Base-by-base conservation (phyloP, 1,140 invertebrate genomes). In the Panagrolaimus sp. region DNA sequence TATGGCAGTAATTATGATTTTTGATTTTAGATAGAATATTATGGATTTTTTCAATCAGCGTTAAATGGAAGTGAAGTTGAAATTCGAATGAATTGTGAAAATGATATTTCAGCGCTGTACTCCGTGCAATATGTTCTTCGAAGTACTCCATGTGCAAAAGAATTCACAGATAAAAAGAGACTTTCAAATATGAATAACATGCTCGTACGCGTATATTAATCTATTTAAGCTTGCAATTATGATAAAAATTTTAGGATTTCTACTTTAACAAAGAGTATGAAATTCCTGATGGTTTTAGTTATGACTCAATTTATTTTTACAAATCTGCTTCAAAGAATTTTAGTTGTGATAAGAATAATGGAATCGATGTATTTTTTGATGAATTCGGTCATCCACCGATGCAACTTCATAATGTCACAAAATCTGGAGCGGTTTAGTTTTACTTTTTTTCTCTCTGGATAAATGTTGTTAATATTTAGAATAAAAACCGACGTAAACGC, bases 21-120 rank as follows among this genome's bases (percentile, higher is more conserved):
- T 43, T 64, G 63, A 63, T 69, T 80, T 73, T 28, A 80, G 78
- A 72, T 73, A 70, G 78, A 80, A 74, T 76, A 82, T 46, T 62
- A 81, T 17, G 79, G 79, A 10, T 82, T 83, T 64, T 76, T 83
- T 43, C 79, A 81, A 68, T 76, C 79, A 7, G 79, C 79, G 17
- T 63, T 83, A 17, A 81, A 81, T 47, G 72, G 71, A 43, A 81
- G 78, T n/a, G 78, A 83, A 65, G 79, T 81, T 4, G 78, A 81
- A 58, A 65, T 81, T 52, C 73, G 78, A 17, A 55, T 81, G 24
- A 70, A 70, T 21, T 76, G 73, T 46, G 69, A 69, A 21, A 28
- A 69, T 21, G 68, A 70, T 43, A 65, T 69, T 14, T 63, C 74
- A 9, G 24, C 71, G n/a, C 66, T 67, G 28, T 77, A 82, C 65